Base-by-base conservation (phyloP, 2,888 invertebrate species). In the Agrochola lota region DNA sequence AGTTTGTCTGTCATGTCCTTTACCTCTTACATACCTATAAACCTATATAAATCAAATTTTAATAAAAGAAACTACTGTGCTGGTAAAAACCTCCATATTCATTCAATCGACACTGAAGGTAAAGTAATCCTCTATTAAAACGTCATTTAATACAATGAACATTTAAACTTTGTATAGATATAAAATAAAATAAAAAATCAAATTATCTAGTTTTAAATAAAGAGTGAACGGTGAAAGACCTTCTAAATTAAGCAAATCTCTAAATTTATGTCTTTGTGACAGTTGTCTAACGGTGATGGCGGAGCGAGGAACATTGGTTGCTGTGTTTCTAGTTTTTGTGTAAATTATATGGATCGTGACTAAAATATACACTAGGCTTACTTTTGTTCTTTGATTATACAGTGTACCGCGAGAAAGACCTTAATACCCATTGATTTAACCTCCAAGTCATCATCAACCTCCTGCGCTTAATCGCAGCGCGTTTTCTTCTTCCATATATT, bases 221-320 rank as follows among this genome's bases (percentile, higher is more conserved):
- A 89, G 74, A 87, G 77, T 83, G 85, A 84, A 79, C 90, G 92
- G 92, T 92, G 92, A 94, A 93, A 92, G 91, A 93, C 86, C 91
- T 91, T 89, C 78, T 91, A 93, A 93, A 93, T 92, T 91, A 94
- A 88, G 89, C 91, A 93, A 95, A 95, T 93, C 93, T 91, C 74
- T 71, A 78, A 93, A 94, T 95, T 94, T 95, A 94, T 93, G 89
- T 87, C 88, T 86, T 85, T 92, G 88, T 87, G 88, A 89, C 87
- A 85, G 88, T 88, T 85, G 66, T 43, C 84, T 90, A 92, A 91
- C 91, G 89, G 91, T 88, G 49, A 55, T 55, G 40, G 64, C 66
- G 66, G 69, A 40, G 40, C 63, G 76, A 64, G 30, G 59, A 73
- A 74, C 74, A 74, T 78, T 79, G 40, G 76, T 64, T 64, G 67